phyloP scores from a whole-genome alignment of 1,140 invertebrate species.

The Drosophila eugracilis region DNA sequence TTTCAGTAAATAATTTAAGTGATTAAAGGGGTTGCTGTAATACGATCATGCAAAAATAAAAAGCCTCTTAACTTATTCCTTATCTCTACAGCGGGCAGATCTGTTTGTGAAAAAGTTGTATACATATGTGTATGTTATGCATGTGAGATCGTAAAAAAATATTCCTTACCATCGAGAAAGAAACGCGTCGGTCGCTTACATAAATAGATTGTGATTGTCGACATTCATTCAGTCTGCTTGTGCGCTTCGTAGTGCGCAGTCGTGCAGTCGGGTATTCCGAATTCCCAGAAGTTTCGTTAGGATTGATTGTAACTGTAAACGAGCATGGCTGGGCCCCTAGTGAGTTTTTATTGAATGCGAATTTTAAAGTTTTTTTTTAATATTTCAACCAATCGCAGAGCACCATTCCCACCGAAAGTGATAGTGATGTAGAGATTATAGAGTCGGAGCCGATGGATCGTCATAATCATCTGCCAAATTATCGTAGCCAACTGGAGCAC shows the following conservation, averaged over 20 bases:
- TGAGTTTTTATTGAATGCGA: neutral
- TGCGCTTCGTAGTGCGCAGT: neutral
- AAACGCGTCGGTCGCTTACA: no score
- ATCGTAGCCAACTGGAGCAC: neutral
- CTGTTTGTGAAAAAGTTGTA: no score
- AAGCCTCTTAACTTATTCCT: neutral
- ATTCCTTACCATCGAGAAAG: no score
- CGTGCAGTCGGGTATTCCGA: neutral
- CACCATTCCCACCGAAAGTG: neutral
- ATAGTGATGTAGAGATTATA: constrained; percentile 11
- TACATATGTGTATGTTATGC: no score
- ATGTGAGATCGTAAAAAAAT: no score
- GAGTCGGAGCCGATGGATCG: neutral
- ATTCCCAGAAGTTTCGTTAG: no score
- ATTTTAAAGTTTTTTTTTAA: neutral
- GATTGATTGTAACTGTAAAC: neutral
- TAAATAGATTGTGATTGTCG: neutral
- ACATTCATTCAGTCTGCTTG: neutral
- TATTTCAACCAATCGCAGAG: neutral
- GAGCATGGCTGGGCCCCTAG: neutral
- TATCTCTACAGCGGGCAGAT: neutral
- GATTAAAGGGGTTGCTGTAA: neutral
- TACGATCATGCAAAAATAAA: neutral
- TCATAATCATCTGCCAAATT: no score
- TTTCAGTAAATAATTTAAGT: neutral